Conservation (phyloP, 2,888 invertebrate genomes). For the Stratiomys singularior region DNA sequence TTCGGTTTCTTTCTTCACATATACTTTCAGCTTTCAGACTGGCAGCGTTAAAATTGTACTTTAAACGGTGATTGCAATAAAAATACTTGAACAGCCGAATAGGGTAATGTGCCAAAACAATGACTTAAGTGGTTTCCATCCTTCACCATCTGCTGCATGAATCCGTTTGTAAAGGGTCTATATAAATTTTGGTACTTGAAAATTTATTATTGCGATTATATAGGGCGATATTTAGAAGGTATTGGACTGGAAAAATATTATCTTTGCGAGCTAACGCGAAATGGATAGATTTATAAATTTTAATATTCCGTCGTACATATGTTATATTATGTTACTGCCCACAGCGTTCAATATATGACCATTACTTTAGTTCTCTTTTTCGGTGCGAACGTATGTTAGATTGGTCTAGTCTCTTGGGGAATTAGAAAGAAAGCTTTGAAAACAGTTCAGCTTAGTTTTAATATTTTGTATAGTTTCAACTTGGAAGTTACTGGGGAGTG, state of each 20-base stretch:
- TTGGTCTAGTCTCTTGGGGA: no score
- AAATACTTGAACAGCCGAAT: slow-evolving; percentile 16
- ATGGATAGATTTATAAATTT: not conserved
- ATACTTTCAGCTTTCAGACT: not conserved
- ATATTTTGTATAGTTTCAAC: no score
- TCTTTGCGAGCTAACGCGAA: not conserved
- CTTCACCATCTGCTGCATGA: slow-evolving; percentile 45
- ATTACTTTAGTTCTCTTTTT: no score
- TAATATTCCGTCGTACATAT: no score
- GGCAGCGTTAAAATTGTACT: not conserved
- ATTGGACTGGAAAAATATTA: not conserved
- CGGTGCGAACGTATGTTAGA: no score
- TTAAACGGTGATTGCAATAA: slow-evolving; percentile 1
- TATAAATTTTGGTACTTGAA: no score
- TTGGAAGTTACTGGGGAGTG: no score
- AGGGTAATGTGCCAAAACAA: slow-evolving; percentile 46
- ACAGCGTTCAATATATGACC: no score
- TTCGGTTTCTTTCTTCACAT: not conserved
- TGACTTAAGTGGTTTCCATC: slow-evolving; percentile 40
- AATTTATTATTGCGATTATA: no score
- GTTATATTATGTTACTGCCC: no score
- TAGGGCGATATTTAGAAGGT: not conserved
- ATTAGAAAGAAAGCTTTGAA: no score
- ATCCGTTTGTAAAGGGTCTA: not conserved
- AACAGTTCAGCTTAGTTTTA: no score